These are phyloP conservation scores for Copidosoma floridanum DNA, from an alignment of 1,140 invertebrate species.

Conservation along the genomic window DNA sequence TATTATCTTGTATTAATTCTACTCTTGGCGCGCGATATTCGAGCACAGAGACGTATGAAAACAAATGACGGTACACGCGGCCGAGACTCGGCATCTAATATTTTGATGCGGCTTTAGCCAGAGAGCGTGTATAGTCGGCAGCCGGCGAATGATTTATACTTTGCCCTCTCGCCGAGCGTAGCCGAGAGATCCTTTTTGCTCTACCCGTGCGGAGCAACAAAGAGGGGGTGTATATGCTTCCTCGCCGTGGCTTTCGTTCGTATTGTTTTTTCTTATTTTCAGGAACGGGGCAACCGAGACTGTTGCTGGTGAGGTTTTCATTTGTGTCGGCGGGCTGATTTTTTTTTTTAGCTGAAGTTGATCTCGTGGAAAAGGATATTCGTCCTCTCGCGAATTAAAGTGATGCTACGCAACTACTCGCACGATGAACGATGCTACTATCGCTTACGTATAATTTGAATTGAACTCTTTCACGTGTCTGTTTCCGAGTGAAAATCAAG, in stretches of 20 bases:
- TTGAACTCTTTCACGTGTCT: no score
- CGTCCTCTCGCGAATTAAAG: no score
- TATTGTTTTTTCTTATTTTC: background rate
- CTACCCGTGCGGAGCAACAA: no score
- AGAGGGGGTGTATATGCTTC: background rate
- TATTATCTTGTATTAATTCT: no score
- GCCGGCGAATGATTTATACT: background rate
- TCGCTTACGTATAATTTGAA: no score
- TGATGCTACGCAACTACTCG: no score
- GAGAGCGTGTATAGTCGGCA: background rate
- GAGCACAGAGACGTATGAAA: slow-evolving; percentile 1
- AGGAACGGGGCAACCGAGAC: no score
- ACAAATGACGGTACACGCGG: background rate
- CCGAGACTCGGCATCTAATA: background rate
- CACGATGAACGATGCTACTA: no score
- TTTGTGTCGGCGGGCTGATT: slow-evolving; percentile 4
- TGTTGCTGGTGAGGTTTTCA: background rate
- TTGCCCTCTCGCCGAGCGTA: background rate
- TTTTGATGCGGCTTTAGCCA: background rate
- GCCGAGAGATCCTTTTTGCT: background rate
- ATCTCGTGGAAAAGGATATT: no score
- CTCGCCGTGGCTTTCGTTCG: background rate
- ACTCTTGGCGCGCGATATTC: background rate
- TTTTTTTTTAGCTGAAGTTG: no score
- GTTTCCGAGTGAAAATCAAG: no score